These are phyloP conservation scores for Dromiciops gliroides DNA, from an alignment of 2,113 vertebrate genomes.

Conservation along the genomic window DNA sequence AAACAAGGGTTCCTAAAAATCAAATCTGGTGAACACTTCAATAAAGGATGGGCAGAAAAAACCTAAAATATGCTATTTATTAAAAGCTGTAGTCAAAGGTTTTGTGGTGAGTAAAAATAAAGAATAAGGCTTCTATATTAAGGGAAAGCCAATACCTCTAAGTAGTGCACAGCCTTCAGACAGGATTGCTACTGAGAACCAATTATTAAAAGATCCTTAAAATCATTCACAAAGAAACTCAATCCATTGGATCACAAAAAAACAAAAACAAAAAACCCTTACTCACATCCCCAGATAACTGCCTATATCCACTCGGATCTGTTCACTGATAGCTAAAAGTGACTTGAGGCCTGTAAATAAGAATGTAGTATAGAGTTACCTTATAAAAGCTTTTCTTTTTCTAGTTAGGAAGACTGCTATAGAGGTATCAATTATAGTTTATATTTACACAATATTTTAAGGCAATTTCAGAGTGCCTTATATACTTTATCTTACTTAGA, in stretches of 20 bases:
- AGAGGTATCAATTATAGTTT: neutral
- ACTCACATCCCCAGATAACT: neutral
- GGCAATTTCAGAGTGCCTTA: neutral
- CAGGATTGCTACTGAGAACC: neutral
- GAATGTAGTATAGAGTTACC: neutral
- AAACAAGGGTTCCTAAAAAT: neutral
- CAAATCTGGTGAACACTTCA: neutral
- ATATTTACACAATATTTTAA: neutral
- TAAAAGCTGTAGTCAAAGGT: neutral
- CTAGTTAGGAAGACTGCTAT: neutral
- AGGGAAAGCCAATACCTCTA: neutral
- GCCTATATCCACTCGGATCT: neutral
- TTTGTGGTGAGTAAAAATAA: neutral
- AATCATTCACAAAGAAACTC: neutral
- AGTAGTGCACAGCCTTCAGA: neutral
- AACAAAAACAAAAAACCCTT: conserved; percentile 2
- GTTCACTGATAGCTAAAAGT: neutral
- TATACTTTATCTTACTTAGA: neutral
- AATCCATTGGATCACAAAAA: neutral
- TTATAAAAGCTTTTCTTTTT: neutral
- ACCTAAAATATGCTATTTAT: neutral
- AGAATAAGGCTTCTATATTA: neutral
- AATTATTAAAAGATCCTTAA: conserved; percentile 27
- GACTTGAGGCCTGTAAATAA: neutral
- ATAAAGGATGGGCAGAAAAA: neutral